Base-by-base conservation (phyloP, 2,888 invertebrate species). In the Trichopoda pennipes region DNA sequence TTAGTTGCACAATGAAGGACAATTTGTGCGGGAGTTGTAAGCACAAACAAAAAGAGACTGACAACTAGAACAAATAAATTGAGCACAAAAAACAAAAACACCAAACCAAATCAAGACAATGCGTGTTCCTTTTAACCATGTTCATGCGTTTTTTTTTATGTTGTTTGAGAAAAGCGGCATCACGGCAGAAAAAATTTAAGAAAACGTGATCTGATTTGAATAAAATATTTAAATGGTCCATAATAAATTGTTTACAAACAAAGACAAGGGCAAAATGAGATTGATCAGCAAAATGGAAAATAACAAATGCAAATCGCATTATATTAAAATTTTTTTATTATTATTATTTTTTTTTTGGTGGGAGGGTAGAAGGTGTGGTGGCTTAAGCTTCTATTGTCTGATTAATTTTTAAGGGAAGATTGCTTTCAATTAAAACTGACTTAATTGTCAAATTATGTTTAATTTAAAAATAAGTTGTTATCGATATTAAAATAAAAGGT, bases 1-100 rank as follows among this genome's bases (percentile, higher is more conserved):
- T 82, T 84, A 82, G 82, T 82, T 82, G 61, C 72, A 75, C 77
- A 80, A 70, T 76, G 28, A 77, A 80, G 72, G 66, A 78, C 75
- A 78, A 28, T 83, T 70, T 74, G 83, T 83, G 64, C 60, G 80
- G 80, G 61, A 61, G 77, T 83, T 44, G 61, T 19, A 70, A 53
- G 60, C 63, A 53, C 28, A 64, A 58, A 44, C 32, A 56, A 64
- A 47, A 55, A 16, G 38, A 66, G 66, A 51, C 58, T 64, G 47
- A 61, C 69, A 77, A 61, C 60, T 61, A 63, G 42, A 78, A 72
- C n/a, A 64, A 58, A n/a, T n/a, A n/a, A 51, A 47, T 38, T 69
- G 72, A 55, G 10, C 55, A 70, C 47, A 3, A 51, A 66, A 63
- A n/a, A 55, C 63, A 44, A 60, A 68, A 47, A 56, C 69, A 21